Conservation (phyloP, 2,113 vertebrate species). For the Suncus etruscus region DNA sequence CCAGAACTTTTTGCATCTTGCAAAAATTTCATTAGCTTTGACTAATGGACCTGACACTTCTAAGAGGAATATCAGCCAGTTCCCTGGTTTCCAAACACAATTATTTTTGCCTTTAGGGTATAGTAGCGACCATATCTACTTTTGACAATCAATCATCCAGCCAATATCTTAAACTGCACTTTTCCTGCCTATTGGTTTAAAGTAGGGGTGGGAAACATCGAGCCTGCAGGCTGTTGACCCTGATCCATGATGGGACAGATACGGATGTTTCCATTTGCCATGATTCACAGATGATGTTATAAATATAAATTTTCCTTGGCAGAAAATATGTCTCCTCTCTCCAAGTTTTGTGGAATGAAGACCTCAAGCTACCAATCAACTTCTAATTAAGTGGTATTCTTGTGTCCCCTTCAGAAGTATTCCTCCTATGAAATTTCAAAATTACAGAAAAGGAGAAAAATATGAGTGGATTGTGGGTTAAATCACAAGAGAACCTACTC, state of each 20-base stretch:
- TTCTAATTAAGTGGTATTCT: conserved; percentile 11
- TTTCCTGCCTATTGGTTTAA: neutral
- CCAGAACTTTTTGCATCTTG: conserved; percentile 19
- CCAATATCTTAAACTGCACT: neutral
- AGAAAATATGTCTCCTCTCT: too few species aligned
- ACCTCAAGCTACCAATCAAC: neutral
- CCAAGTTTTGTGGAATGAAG: neutral
- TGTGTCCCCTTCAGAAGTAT: neutral
- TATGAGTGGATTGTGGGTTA: neutral
- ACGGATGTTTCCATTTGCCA: too few species aligned
- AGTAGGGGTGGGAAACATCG: neutral
- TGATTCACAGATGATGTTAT: too few species aligned
- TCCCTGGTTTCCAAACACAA: neutral
- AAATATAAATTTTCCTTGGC: too few species aligned
- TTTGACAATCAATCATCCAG: neutral
- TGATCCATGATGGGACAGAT: too few species aligned
- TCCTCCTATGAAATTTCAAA: neutral
- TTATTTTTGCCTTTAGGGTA: conserved; percentile 5
- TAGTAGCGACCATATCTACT: conserved; percentile 23
- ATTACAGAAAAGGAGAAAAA: neutral
- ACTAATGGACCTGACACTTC: conserved; percentile 6
- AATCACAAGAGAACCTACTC: neutral
- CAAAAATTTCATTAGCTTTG: conserved; percentile 33
- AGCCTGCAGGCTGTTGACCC: too few species aligned
- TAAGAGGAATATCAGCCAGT: conserved; percentile 18